Conservation (phyloP, 2,113 vertebrate genomes). For the Crocuta crocuta region DNA sequence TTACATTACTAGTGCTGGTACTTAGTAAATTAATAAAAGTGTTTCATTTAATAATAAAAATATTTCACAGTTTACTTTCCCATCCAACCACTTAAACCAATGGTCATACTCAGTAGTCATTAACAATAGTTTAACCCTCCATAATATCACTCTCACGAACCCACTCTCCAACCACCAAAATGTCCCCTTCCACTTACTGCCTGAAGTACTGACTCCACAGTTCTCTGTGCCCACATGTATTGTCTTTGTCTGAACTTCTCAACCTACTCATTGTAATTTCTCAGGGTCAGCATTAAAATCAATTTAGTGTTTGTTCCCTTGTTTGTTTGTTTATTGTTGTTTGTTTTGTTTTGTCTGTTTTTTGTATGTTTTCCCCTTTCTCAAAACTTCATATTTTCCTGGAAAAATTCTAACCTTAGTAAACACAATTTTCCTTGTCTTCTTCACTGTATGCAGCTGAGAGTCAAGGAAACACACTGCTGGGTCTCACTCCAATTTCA, state of each 20-base stretch:
- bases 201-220: background rate
- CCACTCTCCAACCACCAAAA: background rate
- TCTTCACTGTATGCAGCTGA: background rate
- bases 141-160: background rate
- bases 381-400: background rate
- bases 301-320: background rate
- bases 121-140: background rate
- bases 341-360: background rate
- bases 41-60: background rate
- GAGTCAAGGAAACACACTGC: background rate
- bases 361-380: background rate
- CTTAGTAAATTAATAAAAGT: background rate
- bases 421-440: background rate
- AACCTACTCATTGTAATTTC: background rate
- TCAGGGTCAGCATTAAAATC: background rate
- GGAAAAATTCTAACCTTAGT: background rate
- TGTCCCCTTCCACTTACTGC: background rate
- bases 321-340: no score
- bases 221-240: background rate
- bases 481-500: background rate
- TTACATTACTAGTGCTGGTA: background rate
- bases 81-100: background rate
- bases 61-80: background rate
- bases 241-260: background rate
- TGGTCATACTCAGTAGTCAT: background rate